Conservation (phyloP, 2,888 invertebrate genomes). For the Cephus nigrinus region DNA sequence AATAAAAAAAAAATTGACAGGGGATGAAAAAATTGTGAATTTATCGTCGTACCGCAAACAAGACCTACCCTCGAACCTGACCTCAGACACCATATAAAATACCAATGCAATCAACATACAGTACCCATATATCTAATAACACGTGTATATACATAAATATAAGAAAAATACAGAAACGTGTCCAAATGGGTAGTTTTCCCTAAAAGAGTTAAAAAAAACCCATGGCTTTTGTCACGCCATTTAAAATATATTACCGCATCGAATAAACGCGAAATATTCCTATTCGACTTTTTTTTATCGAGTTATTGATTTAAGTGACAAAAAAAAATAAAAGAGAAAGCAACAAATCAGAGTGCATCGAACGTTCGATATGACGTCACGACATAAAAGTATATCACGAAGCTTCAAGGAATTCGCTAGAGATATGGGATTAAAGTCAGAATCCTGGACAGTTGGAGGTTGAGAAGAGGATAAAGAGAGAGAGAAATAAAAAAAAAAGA, state of each 20-base stretch:
- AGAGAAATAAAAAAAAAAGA: neutral
- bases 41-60: too few species aligned
- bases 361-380: neutral
- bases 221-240: too few species aligned
- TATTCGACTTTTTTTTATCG: neutral
- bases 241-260: neutral
- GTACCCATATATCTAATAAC: too few species aligned
- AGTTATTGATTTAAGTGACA: neutral
- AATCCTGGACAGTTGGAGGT: neutral
- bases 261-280: neutral
- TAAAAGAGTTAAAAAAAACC: too few species aligned
- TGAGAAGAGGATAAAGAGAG: neutral
- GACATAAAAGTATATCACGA: neutral
- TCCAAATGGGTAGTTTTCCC: too few species aligned
- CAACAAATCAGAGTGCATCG: neutral
- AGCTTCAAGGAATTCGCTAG: neutral
- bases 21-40: too few species aligned
- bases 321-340: neutral
- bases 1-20: too few species aligned
- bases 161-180: too few species aligned
- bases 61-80: too few species aligned
- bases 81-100: too few species aligned
- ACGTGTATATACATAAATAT: too few species aligned
- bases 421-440: neutral
- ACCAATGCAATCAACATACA: too few species aligned